Evolutionary conservation across 2,113 vertebrate species (phyloP).

Genomic region (Uropsilus gracilis): DNA sequence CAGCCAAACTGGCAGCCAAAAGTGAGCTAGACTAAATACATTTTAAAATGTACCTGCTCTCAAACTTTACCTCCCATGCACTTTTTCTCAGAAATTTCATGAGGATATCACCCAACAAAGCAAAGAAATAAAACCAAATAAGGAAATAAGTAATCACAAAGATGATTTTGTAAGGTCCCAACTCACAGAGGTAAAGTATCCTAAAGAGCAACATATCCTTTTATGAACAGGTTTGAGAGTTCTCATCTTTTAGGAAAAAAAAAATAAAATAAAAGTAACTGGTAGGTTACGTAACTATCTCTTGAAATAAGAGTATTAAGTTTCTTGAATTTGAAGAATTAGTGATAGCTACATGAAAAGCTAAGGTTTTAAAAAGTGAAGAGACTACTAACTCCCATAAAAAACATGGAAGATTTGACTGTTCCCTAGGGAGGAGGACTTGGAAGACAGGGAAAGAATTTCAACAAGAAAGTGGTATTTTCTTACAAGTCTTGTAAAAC

Average conservation of each 20-base stretch:
- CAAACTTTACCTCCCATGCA: background rate
- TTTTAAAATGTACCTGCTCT: background rate
- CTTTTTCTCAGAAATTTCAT: background rate
- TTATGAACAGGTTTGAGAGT: fast-evolving
- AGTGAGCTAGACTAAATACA: background rate
- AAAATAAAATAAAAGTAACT: background rate
- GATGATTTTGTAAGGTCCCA: background rate
- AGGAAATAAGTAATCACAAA: background rate
- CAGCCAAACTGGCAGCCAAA: background rate
- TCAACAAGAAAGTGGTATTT: background rate
- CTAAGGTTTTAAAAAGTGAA: conserved; percentile 9
- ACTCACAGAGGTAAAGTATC: background rate
- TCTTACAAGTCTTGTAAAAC: background rate
- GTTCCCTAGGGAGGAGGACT: background rate
- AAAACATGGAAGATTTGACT: no score
- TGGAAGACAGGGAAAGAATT: background rate
- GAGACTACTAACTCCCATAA: background rate
- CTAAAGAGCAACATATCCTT: background rate
- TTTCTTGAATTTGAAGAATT: background rate
- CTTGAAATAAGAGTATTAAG: background rate
- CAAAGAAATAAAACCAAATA: background rate
- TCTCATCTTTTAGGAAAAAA: background rate
- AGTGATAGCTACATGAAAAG: background rate
- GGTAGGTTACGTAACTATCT: background rate
- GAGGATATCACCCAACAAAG: background rate